Evolutionary conservation across 2,888 invertebrate species (phyloP).

Genomic region (Tiphia femorata): DNA sequence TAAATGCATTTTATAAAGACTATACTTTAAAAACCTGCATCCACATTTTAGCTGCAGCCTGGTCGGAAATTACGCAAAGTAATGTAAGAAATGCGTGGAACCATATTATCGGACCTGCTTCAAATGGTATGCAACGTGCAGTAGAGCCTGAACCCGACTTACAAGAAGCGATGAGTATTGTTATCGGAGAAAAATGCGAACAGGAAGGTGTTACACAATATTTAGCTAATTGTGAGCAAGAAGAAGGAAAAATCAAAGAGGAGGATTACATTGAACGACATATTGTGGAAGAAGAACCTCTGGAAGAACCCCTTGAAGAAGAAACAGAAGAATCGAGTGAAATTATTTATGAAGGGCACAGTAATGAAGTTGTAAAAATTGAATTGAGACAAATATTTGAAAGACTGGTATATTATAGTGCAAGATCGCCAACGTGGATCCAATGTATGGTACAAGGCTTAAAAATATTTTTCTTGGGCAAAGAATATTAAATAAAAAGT

Average conservation of each 20-base stretch:
- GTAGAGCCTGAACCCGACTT: not conserved
- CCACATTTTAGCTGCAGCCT: constrained; percentile 35
- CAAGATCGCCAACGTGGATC: constrained; percentile 5
- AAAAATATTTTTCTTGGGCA: constrained; percentile 9
- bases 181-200: not conserved
- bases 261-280: not conserved
- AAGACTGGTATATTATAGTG: constrained; percentile 1
- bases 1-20: constrained; percentile 26
- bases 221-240: constrained; percentile 1
- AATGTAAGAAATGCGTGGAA: constrained; percentile 38
- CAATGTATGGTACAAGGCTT: not conserved
- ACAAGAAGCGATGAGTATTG: constrained; percentile 1
- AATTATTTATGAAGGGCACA: not conserved
- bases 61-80: constrained; percentile 26
- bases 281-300: not conserved
- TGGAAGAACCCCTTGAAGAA: constrained; percentile 12
- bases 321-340: not conserved
- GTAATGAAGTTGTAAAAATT: not conserved
- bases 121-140: not conserved
- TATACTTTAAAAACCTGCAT: constrained; percentile 33
- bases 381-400: constrained; percentile 1
- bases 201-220: not conserved
- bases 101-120: constrained; percentile 20
- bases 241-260: not conserved
- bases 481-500: constrained; percentile 2